These are phyloP conservation scores for Argyresthia albistria DNA, from an alignment of 2,888 invertebrate species.

Conservation along the genomic window DNA sequence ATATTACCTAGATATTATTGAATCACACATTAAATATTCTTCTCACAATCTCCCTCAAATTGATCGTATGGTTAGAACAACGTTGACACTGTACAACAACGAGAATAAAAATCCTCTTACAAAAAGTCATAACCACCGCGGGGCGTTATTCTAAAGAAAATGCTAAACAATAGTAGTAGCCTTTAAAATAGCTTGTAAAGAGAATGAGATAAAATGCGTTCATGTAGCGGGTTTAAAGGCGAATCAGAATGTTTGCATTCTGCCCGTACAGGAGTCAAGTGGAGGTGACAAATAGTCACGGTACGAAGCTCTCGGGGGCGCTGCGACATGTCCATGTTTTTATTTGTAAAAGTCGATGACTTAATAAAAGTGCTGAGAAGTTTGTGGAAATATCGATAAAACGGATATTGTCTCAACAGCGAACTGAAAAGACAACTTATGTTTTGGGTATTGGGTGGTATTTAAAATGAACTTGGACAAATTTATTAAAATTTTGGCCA, in stretches of 20 bases:
- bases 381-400: slow-evolving; percentile 6
- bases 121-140: slow-evolving; percentile 12
- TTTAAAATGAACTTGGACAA: too few species aligned
- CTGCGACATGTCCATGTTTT: slow-evolving; percentile 59
- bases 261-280: slow-evolving; percentile 64
- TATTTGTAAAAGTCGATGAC: slow-evolving; percentile 57
- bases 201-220: not conserved
- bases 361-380: slow-evolving; percentile 51
- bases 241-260: slow-evolving; percentile 60
- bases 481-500: too few species aligned
- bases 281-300: slow-evolving; percentile 70
- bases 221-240: slow-evolving; percentile 31
- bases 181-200: too few species aligned
- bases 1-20: too few species aligned
- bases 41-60: slow-evolving; percentile 49
- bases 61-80: slow-evolving; percentile 58
- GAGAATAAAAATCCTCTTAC: slow-evolving; percentile 32
- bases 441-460: too few species aligned
- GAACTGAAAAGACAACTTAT: too few species aligned
- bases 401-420: not conserved
- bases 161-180: not conserved
- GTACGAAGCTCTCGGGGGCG: slow-evolving; percentile 57
- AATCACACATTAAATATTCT: slow-evolving; percentile 14
- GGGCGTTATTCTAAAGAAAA: not conserved
- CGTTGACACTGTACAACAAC: slow-evolving; percentile 45